These are phyloP conservation scores for Sarcoramphus papa DNA, from an alignment of 2,797 vertebrate species.

Conservation along the genomic window DNA sequence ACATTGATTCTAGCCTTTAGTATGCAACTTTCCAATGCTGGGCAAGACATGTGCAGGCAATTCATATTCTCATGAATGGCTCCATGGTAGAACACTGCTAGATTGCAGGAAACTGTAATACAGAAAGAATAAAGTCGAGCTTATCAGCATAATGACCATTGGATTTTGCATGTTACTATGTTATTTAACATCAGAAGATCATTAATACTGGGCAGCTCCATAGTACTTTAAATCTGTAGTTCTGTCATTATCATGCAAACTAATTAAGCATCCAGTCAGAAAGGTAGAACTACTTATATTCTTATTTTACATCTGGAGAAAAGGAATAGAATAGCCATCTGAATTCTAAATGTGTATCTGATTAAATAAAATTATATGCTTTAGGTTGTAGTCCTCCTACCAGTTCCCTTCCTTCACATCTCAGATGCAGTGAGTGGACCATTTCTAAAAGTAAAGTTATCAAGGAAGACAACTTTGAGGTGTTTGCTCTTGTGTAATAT, in stretches of 20 bases:
- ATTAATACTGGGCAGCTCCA: neutral
- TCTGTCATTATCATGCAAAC: neutral
- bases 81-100: slow-evolving; percentile 90
- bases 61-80: slow-evolving; percentile 76
- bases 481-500: neutral
- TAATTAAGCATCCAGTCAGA: neutral
- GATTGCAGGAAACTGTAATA: slow-evolving; percentile 86
- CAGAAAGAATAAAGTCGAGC: neutral
- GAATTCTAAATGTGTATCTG: neutral
- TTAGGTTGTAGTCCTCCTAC: neutral
- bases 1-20: slow-evolving; percentile 77
- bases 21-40: slow-evolving; percentile 86
- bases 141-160: neutral
- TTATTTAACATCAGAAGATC: neutral
- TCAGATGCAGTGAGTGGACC: neutral
- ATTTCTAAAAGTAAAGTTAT: neutral
- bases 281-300: neutral
- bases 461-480: neutral
- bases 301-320: neutral
- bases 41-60: slow-evolving; percentile 90
- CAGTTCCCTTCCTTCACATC: neutral
- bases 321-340: neutral
- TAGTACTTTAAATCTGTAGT: neutral
- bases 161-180: neutral
- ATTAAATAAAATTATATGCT: neutral